phyloP scores from a whole-genome alignment of 2,888 invertebrate species.

The Ectropis crepuscularia region DNA sequence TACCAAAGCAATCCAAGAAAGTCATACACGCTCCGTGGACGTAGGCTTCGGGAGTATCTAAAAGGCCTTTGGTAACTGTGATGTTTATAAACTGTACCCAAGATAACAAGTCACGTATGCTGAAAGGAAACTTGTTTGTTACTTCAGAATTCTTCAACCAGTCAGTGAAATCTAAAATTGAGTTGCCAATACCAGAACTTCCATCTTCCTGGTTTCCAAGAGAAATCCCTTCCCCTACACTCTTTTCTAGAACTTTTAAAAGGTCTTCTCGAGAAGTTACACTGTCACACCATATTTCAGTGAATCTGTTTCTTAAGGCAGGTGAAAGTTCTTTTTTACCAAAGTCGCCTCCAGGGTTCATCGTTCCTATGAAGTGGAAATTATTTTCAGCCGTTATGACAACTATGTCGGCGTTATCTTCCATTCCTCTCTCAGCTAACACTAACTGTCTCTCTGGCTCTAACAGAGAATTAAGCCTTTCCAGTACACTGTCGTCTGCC shows the following conservation, averaged over 20 bases:
- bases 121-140: slow-evolving; percentile 92
- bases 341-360: slow-evolving; percentile 99
- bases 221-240: slow-evolving; percentile 85
- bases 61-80: slow-evolving; percentile 71
- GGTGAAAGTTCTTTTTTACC: slow-evolving; percentile 99
- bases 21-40: slow-evolving; percentile 96
- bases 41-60: slow-evolving; percentile 87
- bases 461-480: slow-evolving; percentile 97
- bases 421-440: slow-evolving; percentile 94
- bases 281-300: slow-evolving; percentile 98
- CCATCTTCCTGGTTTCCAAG: slow-evolving; percentile 82
- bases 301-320: slow-evolving; percentile 97
- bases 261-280: slow-evolving; percentile 90
- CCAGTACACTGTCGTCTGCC: slow-evolving; percentile 98
- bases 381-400: slow-evolving; percentile 88
- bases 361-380: slow-evolving; percentile 98
- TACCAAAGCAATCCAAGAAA: slow-evolving; percentile 96
- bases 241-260: slow-evolving; percentile 91
- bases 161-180: slow-evolving; percentile 91
- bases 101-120: slow-evolving; percentile 95
- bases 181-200: slow-evolving; percentile 86
- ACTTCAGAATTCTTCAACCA: slow-evolving; percentile 90
- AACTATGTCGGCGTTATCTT: slow-evolving; percentile 83
- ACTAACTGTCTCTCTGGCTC: slow-evolving; percentile 96
- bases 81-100: slow-evolving; percentile 96